Percentiles rank a stretch among this genome's conserved stretches.
These are phyloP conservation scores for Melipona bicolor DNA, from an alignment of 2,888 invertebrate genomes.

Conservation along the genomic window DNA sequence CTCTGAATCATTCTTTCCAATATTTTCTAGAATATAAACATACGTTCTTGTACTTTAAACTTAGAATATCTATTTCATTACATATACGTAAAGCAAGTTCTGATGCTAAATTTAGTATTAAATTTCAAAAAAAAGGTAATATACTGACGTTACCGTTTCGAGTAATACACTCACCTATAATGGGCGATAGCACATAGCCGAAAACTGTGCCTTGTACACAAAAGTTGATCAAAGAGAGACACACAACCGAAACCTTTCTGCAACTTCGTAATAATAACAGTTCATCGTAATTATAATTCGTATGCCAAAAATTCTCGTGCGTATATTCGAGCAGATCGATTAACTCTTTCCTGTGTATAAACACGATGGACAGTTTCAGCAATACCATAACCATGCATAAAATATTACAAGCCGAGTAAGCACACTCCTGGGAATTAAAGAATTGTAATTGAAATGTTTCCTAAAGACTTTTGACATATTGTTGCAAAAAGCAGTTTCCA, in stretches of 20 bases:
- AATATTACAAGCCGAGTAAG: constrained; percentile 56
- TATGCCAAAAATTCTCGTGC: constrained; percentile 45
- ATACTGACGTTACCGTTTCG: too few relatives aligned
- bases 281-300: constrained; percentile 23
- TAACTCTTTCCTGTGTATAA: constrained; percentile 44
- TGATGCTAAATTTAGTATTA: too few relatives aligned
- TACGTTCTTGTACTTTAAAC: background rate
- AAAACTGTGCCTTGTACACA: constrained; percentile 16
- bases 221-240: constrained; percentile 22
- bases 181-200: background rate
- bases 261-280: constrained; percentile 1
- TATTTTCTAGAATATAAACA: constrained; percentile 47
- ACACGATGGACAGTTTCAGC: constrained; percentile 57
- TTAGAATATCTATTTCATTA: too few relatives aligned
- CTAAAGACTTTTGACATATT: background rate
- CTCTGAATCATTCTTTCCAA: constrained; percentile 55
- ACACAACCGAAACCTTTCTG: background rate
- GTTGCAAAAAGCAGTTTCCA: too few relatives aligned
- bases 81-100: too few relatives aligned
- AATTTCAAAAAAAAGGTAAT: too few relatives aligned
- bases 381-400: constrained; percentile 57
- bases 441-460: background rate
- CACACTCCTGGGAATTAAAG: constrained; percentile 50
- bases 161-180: too few relatives aligned
- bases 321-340: constrained; percentile 43